A percentile compares a stretch with the other conserved stretches of the same genome.
Evolutionary conservation across 2,888 invertebrate species (phyloP).

Genomic region (Erpobdella octoculata): DNA sequence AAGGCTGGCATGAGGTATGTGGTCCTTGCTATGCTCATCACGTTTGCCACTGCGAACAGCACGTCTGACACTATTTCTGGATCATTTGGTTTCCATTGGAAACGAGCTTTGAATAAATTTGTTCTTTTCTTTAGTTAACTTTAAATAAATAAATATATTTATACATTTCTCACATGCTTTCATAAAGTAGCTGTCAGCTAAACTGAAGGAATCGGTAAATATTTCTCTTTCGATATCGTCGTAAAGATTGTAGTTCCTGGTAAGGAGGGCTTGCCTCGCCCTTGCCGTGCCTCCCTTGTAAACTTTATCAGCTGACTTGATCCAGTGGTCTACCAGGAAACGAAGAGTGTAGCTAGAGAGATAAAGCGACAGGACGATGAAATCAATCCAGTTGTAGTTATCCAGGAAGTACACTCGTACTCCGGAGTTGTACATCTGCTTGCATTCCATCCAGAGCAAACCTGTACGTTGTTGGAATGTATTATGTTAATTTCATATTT

Average conservation of each 20-base stretch:
- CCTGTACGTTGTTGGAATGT: conserved; percentile 39
- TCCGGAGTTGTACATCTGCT: conserved; percentile 50
- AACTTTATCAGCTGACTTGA: conserved; percentile 46
- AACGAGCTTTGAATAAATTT: conserved; percentile 48
- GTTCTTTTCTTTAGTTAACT: not conserved
- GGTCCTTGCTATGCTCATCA: conserved; percentile 51
- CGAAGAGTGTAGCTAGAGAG: conserved; percentile 50
- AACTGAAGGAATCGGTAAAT: conserved; percentile 37
- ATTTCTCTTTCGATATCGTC: conserved; percentile 31
- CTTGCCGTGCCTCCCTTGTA: conserved; percentile 44
- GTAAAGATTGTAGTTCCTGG: conserved; percentile 22
- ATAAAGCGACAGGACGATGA: conserved; percentile 50
- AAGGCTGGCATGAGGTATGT: conserved; percentile 53
- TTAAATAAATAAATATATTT: not conserved
- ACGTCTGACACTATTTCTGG: conserved; percentile 52
- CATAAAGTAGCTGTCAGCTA: conserved; percentile 37
- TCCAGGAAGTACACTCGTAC: conserved; percentile 49
- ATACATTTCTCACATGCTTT: conserved; percentile 35
- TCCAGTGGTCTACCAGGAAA: conserved; percentile 50
- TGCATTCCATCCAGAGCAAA: conserved; percentile 51
- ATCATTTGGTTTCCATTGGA: conserved; percentile 50
- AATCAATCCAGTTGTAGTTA: conserved; percentile 51
- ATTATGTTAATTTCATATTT: not conserved
- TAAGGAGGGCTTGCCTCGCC: conserved; percentile 42
- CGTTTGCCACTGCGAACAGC: conserved; percentile 52